Base-by-base conservation (phyloP, 2,113 vertebrate species). In the Malurus cyaneus region DNA sequence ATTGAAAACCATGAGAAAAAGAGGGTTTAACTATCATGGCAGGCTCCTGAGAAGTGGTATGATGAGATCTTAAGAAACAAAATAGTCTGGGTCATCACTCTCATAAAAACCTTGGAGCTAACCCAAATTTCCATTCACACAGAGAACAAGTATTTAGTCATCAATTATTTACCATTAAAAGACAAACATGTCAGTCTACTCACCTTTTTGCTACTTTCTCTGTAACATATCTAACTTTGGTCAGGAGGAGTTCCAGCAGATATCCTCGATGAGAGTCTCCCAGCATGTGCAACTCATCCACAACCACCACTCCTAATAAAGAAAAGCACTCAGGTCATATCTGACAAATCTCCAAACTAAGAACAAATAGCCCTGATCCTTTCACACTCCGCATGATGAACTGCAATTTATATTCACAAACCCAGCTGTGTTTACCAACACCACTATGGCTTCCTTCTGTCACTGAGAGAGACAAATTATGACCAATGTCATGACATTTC, bases 241-340 rank as follows among this genome's bases (percentile, higher is more conserved):
- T 99, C 84, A 99, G 96, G 50, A 99, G 98, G 80, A 99, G 98
- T 90, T 99, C 99, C 74, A 99, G 97, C 32, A 99, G 97, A 95
- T 99, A 99, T 24, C 99, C 99, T 96, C 99, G 98, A 71, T 99
- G 98, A 86, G 98, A 98, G 86, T 99, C 99, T 82, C 99, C 99
- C 88, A 99, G 89, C 99, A 99, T 99, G 92, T 99, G 99, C 61
- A 99, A 96, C 92, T 99, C 99, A 96, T 99, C 99, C 41, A 99
- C 99, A 82, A 99, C 99, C 76, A 99, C 98, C 96, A 99, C 98
- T 93, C 99, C 99, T 99, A 72, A 62, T 18, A 74, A 93, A 97
- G 66, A 91, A 73, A 94, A 94, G 62, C 34, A 93, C 39, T 72
- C 62, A 59, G 18, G 91, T 86, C 52, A 94, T 3, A 29, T 64